Base-by-base conservation (phyloP, 1,140 invertebrate species). In the Drosophila pseudoananassae region DNA sequence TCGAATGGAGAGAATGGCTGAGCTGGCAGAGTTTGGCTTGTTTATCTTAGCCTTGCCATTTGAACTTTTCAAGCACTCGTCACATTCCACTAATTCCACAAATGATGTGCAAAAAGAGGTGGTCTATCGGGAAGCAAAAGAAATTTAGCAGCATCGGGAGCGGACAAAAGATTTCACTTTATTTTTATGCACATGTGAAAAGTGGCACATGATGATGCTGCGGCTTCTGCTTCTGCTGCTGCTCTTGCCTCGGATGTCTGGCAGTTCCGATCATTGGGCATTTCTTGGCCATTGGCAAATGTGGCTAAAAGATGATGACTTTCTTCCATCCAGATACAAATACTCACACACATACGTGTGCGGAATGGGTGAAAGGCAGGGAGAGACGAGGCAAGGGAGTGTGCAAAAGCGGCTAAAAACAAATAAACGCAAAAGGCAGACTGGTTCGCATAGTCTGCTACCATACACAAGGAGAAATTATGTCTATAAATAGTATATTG, bases 121-220 rank as follows among this genome's bases (percentile, higher is more conserved):
- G 50, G 64, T 64, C 59, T 78, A 49, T 29, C 45, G 12, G 20
- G 63, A 59, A 43, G 31, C 40, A 49, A 85, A 78, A 76, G 78
- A 85, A 73, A 87, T 74, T 66, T 57, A 56, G 57, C 25, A 25
- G 46, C 31, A 17, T 53, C 8, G 49, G 53, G 27, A 64, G 47
- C 70, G 51, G 51, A 63, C 45, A 55, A 51, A 53, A 74, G 85
- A 88, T 87, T 87, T 87, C 82, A 87, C 82, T 87, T 85, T 43
- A 43, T 43, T 43, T 36, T 43, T 85, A 87, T 81, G 82, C 74
- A 56, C 64, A 82, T 87, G 83, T 75, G 78, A 87, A 87, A 87
- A 87, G 82, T 87, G 51, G 82, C 82, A 87, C 82, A 87, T 85
- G 78, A 85, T 85, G 82, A 85, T 85, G 82, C 75, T 57, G 82